Conservation (phyloP, 1,140 invertebrate species). For the Acarapis woodi region DNA sequence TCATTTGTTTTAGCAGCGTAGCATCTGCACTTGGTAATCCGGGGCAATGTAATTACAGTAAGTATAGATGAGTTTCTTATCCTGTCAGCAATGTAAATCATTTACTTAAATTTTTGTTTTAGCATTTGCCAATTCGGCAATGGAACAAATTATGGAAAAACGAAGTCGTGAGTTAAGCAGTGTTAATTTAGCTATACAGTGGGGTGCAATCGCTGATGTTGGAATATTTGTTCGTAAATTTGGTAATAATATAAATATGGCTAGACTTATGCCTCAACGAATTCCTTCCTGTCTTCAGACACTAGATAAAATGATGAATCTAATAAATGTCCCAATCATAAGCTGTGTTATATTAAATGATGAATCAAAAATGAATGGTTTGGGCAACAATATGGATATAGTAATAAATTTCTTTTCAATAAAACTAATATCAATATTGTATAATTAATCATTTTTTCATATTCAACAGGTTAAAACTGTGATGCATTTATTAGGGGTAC, state of each 20-base stretch:
- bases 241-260: background rate
- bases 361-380: no score
- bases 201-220: constrained; percentile 91
- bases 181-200: constrained; percentile 76
- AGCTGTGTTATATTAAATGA: no score
- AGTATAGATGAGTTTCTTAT: no score
- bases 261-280: background rate
- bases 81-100: no score
- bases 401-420: no score
- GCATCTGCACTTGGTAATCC: constrained; percentile 75
- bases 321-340: no score
- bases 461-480: constrained; percentile 17
- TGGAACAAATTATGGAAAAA: constrained; percentile 44
- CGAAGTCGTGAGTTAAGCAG: no score
- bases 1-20: constrained; percentile 76
- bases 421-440: no score
- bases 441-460: no score
- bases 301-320: no score
- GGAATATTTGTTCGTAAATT: constrained; percentile 57
- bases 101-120: no score
- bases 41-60: constrained; percentile 87
- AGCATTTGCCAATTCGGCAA: constrained; percentile 70
- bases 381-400: no score
- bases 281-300: background rate
- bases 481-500: constrained; percentile 21